Evolutionary conservation across 2,113 vertebrate genomes (phyloP), one percentile per base, ranked within the genome.

Genomic region (Dryoscopus gambensis): DNA sequence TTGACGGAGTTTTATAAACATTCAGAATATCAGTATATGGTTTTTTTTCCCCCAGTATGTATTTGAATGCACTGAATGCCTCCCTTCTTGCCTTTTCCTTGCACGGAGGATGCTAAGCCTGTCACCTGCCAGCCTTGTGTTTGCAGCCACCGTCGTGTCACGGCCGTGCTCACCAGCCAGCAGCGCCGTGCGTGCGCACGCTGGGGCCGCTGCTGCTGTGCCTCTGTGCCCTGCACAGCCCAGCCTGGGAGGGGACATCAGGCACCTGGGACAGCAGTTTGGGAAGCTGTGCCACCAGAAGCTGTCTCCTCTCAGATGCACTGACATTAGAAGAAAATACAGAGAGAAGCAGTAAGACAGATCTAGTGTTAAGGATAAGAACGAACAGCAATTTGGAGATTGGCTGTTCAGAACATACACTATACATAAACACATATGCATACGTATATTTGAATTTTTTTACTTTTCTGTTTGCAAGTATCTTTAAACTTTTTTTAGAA

Each of bases 161-260:
- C 25, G 0, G 3, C 35, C 0, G 0, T 6, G 67, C 52, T 47
- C 2, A 2, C 5, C 27, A 11, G 21, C 49, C 42, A 4, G 3
- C 33, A 25, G 65, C 14, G 3, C 60, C 0, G 11, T 1, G 3
- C 8, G 0, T 3, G 40, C 22, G 53, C 76, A 37, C 22, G 53
- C 76, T 20, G 22, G 25, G n/a, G 80, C 47, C 10, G 39, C 50
- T 18, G 35, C 40, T 35, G 65, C 68, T 49, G 62, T 46, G 44
- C 6, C 9, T 4, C 62, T 8, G 24, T 23, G 40, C 30, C 2
- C 11, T 4, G 42, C 9, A n/a, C 57, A 8, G 31, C 57, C 14
- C 0, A 13, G 14, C n/a, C n/a, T 8, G 5, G 2, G 10, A 6
- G 60, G 25, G n/a, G 25, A 35, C 18, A 3, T 2, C 8, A 9